Percentiles rank a stretch among this genome's conserved stretches.
Evolutionary conservation across 2,797 vertebrate species (phyloP).

Genomic region (Liparis tanakae): DNA sequence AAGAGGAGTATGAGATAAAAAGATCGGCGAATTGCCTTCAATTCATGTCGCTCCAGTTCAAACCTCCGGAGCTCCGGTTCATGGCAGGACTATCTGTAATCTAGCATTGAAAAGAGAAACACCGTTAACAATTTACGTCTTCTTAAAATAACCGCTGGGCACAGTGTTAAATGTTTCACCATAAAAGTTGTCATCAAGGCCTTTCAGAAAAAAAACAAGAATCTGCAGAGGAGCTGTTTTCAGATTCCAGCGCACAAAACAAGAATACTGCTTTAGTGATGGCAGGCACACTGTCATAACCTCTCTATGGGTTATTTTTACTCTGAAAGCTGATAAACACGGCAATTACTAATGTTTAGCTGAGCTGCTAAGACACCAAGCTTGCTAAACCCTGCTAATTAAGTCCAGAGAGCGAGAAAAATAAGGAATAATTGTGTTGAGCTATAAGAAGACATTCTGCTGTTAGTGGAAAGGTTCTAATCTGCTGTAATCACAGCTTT

Average conservation of each 20-base stretch:
- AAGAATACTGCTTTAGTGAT: constrained; percentile 41
- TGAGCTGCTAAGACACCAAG: constrained; percentile 39
- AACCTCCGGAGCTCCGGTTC: constrained; percentile 25
- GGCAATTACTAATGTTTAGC: constrained; percentile 65
- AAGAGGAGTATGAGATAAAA: constrained; percentile 8
- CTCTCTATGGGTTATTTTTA: constrained; percentile 60
- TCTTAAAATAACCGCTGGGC: constrained; percentile 59
- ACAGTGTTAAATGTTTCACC: constrained; percentile 55
- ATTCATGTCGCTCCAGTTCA: constrained; percentile 10
- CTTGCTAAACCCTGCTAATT: constrained; percentile 62
- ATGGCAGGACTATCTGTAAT: constrained; percentile 31
- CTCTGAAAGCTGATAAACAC: constrained; percentile 61
- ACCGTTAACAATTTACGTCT: constrained; percentile 46
- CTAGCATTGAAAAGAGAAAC: constrained; percentile 38
- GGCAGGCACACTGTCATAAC: constrained; percentile 53
- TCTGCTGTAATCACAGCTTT: constrained; percentile 57
- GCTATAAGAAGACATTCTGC: constrained; percentile 28
- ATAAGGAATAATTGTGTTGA: constrained; percentile 32
- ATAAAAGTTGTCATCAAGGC: constrained; percentile 56
- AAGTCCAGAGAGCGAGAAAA: constrained; percentile 47
- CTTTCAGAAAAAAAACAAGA: constrained; percentile 36
- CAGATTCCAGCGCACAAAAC: constrained; percentile 46
- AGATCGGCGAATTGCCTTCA: constrained; percentile 21
- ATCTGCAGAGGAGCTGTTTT: constrained; percentile 53
- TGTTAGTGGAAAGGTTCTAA: constrained; percentile 36